A percentile compares a stretch with the other conserved stretches of the same genome.
These are phyloP conservation scores for Camelus dromedarius DNA, from an alignment of 2,113 vertebrate species.

Conservation along the genomic window DNA sequence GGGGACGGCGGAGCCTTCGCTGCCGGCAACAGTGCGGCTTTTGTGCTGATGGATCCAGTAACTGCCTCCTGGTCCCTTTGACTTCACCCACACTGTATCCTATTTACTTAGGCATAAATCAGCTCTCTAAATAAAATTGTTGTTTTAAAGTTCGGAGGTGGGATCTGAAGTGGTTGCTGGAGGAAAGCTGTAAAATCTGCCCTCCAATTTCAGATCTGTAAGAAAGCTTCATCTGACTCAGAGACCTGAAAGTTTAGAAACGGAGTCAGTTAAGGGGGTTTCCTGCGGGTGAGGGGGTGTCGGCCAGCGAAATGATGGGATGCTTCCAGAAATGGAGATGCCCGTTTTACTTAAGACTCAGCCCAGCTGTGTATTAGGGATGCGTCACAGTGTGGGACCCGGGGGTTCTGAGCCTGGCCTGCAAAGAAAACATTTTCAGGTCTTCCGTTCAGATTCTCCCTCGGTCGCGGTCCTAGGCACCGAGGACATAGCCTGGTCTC, in stretches of 20 bases:
- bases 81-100: slow-evolving; percentile 90
- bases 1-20: slow-evolving; percentile 92
- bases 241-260: slow-evolving; percentile 5
- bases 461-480: fast-evolving
- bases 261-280: not conserved
- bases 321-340: not conserved
- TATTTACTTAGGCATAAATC: slow-evolving; percentile 91
- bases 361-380: fast-evolving
- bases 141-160: slow-evolving; percentile 89
- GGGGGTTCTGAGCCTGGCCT: not conserved
- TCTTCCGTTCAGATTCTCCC: not conserved
- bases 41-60: slow-evolving; percentile 95
- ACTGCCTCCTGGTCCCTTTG: slow-evolving; percentile 92
- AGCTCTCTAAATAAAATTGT: slow-evolving; percentile 90
- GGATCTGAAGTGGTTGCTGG: slow-evolving; percentile 81
- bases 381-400: fast-evolving
- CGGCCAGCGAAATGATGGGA: fast-evolving
- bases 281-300: not conserved
- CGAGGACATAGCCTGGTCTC: fast-evolving
- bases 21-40: slow-evolving; percentile 94
- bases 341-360: not conserved
- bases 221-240: not conserved
- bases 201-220: slow-evolving; percentile 37
- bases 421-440: not conserved
- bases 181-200: slow-evolving; percentile 80